Conservation (phyloP, 2,797 vertebrate genomes). For the Sebastes ruberrimus region DNA sequence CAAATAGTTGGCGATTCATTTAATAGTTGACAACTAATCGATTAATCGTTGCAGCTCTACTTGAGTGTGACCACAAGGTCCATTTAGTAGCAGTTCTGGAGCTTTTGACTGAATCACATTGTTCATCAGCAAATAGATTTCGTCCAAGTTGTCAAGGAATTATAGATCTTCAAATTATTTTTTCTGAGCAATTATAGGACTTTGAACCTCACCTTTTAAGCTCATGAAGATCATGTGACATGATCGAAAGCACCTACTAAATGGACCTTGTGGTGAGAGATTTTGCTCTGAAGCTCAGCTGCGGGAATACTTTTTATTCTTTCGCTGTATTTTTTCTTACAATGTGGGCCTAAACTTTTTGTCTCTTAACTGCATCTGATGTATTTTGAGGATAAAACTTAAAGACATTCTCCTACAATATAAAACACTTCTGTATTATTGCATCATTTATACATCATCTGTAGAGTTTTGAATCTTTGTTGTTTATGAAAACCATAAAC, state of each 20-base stretch:
- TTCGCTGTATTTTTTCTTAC: accelerated
- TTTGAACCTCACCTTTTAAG: neutral
- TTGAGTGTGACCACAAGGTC: neutral
- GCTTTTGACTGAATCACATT: neutral
- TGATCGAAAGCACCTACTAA: neutral
- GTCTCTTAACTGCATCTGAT: neutral
- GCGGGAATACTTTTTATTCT: neutral
- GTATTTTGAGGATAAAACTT: neutral
- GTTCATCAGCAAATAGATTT: neutral
- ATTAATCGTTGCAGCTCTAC: no score
- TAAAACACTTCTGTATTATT: neutral
- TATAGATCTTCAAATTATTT: neutral
- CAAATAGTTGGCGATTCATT: no score
- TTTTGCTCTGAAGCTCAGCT: neutral
- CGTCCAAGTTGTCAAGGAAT: neutral
- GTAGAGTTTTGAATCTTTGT: neutral
- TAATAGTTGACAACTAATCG: no score
- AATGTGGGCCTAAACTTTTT: neutral
- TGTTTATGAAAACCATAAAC: neutral
- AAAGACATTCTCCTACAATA: neutral
- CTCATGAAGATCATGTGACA: neutral
- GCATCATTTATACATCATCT: neutral
- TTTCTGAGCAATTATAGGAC: neutral
- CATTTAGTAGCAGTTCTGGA: neutral
- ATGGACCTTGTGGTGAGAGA: neutral